phyloP scores from a whole-genome alignment of 2,888 invertebrate genomes.

The Esperia sulphurella region DNA sequence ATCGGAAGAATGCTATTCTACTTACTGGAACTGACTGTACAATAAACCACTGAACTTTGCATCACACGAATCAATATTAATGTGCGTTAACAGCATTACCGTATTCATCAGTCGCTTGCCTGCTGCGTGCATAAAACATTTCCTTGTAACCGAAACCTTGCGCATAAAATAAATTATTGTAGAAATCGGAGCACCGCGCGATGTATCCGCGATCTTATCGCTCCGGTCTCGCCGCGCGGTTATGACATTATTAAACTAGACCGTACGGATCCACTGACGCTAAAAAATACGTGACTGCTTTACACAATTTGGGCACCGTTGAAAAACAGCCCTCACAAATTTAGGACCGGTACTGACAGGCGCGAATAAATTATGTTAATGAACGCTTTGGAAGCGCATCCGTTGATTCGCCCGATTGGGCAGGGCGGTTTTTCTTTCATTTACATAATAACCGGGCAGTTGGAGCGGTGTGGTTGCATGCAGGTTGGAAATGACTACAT shows the following conservation, averaged over 20 bases:
- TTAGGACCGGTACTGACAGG: slow-evolving; percentile 72
- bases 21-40: no score
- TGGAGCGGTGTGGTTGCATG: not conserved
- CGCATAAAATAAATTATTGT: slow-evolving; percentile 65
- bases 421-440: slow-evolving; percentile 49
- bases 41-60: no score
- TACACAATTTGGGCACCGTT: slow-evolving; percentile 55
- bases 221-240: slow-evolving; percentile 43
- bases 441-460: slow-evolving; percentile 57
- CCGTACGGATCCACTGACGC: slow-evolving; percentile 43
- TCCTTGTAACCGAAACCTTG: slow-evolving; percentile 48
- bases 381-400: slow-evolving; percentile 73
- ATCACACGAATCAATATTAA: no score
- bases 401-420: slow-evolving; percentile 62
- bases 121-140: no score
- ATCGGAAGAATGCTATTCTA: no score
- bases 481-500: not conserved
- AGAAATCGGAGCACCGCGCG: slow-evolving; percentile 41
- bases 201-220: slow-evolving; percentile 61
- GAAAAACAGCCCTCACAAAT: slow-evolving; percentile 71
- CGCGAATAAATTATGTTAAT: slow-evolving; percentile 76
- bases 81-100: no score
- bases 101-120: no score
- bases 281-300: slow-evolving; percentile 75
- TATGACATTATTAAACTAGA: slow-evolving; percentile 74